Percentiles rank a stretch among this genome's conserved stretches.
Conservation (phyloP, 2,797 vertebrate species). For the Anabacerthia variegaticeps region DNA sequence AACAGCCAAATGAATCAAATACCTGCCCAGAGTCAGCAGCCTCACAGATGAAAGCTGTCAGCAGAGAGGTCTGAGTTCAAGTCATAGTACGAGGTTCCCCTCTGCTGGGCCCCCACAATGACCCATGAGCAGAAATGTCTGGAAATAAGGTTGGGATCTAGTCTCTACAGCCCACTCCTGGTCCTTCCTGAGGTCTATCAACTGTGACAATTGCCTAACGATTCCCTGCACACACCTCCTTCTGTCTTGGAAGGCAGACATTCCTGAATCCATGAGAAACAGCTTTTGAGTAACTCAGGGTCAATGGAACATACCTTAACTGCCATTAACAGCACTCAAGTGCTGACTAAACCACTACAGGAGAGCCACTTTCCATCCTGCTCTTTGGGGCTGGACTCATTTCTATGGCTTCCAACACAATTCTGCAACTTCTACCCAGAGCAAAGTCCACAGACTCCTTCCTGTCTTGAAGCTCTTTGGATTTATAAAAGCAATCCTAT, state of each 20-base stretch:
- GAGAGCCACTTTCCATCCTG: neutral
- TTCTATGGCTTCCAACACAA: neutral
- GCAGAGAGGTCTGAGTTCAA: neutral
- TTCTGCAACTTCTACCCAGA: neutral
- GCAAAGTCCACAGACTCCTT: neutral
- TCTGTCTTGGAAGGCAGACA: neutral
- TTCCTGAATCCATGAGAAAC: neutral
- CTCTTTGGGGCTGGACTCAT: neutral
- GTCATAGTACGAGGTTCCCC: neutral
- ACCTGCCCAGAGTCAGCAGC: neutral
- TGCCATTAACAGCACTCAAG: neutral
- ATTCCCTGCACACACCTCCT: neutral
- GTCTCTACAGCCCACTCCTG: neutral
- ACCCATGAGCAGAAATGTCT: neutral
- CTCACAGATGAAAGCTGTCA: neutral
- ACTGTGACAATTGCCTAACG: neutral
- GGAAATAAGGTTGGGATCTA: neutral
- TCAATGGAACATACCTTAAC: neutral
- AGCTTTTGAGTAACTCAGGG: neutral
- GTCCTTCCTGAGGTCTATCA: neutral
- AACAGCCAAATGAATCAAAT: neutral
- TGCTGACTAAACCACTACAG: neutral
- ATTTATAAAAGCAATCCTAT: neutral
- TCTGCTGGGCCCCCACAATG: rapidly evolving
- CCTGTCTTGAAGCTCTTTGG: neutral